Evolutionary conservation across 2,888 invertebrate genomes (phyloP).

Genomic region (Platycheirus rosarum): DNA sequence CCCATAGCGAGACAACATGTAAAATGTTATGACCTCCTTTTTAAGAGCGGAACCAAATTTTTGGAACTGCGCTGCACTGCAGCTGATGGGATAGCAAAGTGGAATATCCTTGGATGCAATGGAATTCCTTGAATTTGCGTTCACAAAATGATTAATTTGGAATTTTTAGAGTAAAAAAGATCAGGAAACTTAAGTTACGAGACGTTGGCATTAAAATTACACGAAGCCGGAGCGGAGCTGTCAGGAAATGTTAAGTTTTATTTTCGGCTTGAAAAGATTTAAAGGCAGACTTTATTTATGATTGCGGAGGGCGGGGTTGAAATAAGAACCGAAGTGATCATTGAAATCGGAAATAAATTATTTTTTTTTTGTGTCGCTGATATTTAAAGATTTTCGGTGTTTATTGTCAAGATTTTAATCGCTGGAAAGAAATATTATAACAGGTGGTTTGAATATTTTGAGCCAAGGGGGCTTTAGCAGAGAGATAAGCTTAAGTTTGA

Average conservation of each 20-base stretch:
- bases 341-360: conserved; percentile 30
- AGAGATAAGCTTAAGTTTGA: too few relatives aligned
- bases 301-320: conserved; percentile 16
- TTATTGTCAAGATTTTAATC: background rate
- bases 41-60: conserved; percentile 27
- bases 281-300: conserved; percentile 53
- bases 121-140: conserved; percentile 44
- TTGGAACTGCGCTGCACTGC: background rate
- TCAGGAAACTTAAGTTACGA: conserved; percentile 45
- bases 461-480: too few relatives aligned
- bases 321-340: conserved; percentile 12
- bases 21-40: conserved; percentile 64
- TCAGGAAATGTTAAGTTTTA: conserved; percentile 41
- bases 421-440: too few relatives aligned
- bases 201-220: conserved; percentile 50
- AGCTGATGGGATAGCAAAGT: background rate
- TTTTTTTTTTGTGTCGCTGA: conserved; percentile 3
- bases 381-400: background rate
- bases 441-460: too few relatives aligned
- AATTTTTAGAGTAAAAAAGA: conserved; percentile 46
- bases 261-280: conserved; percentile 15
- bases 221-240: conserved; percentile 37
- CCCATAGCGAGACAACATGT: conserved; percentile 6
- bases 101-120: background rate
- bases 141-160: conserved; percentile 64